These are phyloP conservation scores for Euzophera pinguis DNA, from an alignment of 2,888 invertebrate genomes.

Conservation along the genomic window DNA sequence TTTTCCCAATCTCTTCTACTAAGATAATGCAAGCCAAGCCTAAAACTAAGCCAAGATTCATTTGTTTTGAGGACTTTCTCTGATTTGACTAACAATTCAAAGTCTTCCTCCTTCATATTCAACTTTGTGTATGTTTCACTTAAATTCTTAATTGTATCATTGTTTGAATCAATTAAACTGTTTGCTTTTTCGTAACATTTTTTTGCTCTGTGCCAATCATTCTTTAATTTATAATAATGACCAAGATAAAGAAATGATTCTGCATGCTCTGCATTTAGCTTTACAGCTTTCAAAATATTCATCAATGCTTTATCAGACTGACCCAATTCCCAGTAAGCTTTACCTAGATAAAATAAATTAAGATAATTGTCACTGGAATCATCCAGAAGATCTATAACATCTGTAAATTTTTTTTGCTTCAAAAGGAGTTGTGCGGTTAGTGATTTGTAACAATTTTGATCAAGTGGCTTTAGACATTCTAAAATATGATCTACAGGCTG, in stretches of 20 bases:
- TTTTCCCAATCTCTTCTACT: slow-evolving; percentile 85
- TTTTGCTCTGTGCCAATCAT: slow-evolving; percentile 85
- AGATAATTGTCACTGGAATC: slow-evolving; percentile 60
- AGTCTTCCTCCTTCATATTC: slow-evolving; percentile 83
- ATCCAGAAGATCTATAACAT: slow-evolving; percentile 78
- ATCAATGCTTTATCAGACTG: slow-evolving; percentile 81
- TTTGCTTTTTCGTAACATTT: slow-evolving; percentile 93
- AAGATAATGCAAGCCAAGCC: slow-evolving; percentile 90
- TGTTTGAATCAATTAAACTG: slow-evolving; percentile 83
- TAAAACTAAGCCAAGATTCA: slow-evolving; percentile 89
- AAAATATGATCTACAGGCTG: slow-evolving; percentile 45
- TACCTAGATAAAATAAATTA: slow-evolving; percentile 80
- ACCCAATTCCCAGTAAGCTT: slow-evolving; percentile 79
- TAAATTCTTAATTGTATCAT: slow-evolving; percentile 84
- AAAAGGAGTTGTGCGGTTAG: slow-evolving; percentile 73
- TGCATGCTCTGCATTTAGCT: slow-evolving; percentile 86
- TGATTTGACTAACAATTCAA: slow-evolving; percentile 78
- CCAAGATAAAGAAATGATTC: slow-evolving; percentile 88
- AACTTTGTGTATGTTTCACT: slow-evolving; percentile 87
- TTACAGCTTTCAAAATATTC: slow-evolving; percentile 84
- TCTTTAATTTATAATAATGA: slow-evolving; percentile 82
- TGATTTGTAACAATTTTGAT: slow-evolving; percentile 52
- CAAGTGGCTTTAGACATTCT: slow-evolving; percentile 42
- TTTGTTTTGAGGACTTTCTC: slow-evolving; percentile 64
- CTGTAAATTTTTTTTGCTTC: slow-evolving; percentile 68